These are phyloP conservation scores for Meteorus cinctellus DNA, from an alignment of 2,888 invertebrate genomes.

Conservation along the genomic window DNA sequence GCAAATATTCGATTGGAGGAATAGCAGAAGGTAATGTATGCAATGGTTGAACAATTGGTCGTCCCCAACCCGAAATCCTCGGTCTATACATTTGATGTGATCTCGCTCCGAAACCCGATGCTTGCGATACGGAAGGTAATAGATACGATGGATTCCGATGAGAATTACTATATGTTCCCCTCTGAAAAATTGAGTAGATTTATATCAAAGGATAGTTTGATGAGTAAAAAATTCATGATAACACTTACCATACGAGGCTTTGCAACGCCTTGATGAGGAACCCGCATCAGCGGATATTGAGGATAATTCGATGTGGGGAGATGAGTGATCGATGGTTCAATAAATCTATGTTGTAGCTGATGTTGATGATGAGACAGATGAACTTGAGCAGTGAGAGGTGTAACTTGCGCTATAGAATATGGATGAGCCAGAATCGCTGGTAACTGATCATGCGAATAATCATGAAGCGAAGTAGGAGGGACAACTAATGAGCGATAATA, in stretches of 20 bases:
- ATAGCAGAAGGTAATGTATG: neutral
- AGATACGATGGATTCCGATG: neutral
- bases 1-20: neutral
- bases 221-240: neutral
- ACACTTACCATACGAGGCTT: neutral
- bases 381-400: slow-evolving; percentile 1
- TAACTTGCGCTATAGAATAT: neutral
- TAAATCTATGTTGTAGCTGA: neutral
- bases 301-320: neutral
- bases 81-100: neutral
- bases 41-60: neutral
- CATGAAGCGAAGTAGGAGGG: neutral
- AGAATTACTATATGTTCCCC: neutral
- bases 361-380: neutral
- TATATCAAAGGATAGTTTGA: neutral
- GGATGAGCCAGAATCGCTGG: neutral
- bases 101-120: neutral
- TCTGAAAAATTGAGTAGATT: neutral
- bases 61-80: neutral
- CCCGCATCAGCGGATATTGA: neutral
- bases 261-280: neutral
- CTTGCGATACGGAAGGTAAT: neutral
- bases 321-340: neutral
- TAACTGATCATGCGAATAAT: neutral
- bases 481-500: neutral